Conservation (phyloP, 2,113 vertebrate species). For the Blennius ocellaris region DNA sequence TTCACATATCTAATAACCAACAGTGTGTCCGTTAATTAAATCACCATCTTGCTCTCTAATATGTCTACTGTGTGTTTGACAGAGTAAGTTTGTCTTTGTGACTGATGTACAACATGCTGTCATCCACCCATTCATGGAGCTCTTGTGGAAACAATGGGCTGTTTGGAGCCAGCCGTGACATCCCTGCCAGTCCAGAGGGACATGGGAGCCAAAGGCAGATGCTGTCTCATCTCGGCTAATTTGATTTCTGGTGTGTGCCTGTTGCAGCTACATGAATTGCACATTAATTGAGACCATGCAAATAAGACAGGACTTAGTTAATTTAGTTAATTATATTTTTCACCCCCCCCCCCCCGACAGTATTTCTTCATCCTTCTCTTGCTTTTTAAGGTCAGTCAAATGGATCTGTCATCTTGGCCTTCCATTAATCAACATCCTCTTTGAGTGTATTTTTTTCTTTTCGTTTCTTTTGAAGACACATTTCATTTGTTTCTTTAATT, state of each 20-base stretch:
- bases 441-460: slow-evolving; percentile 14
- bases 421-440: slow-evolving; percentile 41
- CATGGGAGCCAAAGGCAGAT: slow-evolving; percentile 73
- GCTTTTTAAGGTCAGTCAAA: slow-evolving; percentile 36
- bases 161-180: slow-evolving; percentile 56
- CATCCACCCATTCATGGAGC: slow-evolving; percentile 65
- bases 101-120: slow-evolving; percentile 52
- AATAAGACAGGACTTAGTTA: slow-evolving; percentile 74
- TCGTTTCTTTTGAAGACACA: not conserved
- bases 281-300: slow-evolving; percentile 77
- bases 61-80: slow-evolving; percentile 50
- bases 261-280: slow-evolving; percentile 59
- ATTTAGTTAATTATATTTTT: slow-evolving; percentile 69
- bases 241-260: slow-evolving; percentile 75
- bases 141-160: slow-evolving; percentile 65
- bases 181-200: slow-evolving; percentile 65
- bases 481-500: slow-evolving; percentile 11
- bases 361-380: slow-evolving; percentile 34
- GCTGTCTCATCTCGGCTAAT: slow-evolving; percentile 75
- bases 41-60: slow-evolving; percentile 49
- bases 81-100: slow-evolving; percentile 54
- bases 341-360: not conserved
- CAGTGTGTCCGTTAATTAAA: slow-evolving; percentile 63
- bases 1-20: slow-evolving; percentile 21
- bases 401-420: slow-evolving; percentile 55